Evolutionary conservation across 2,797 vertebrate genomes (phyloP).

Genomic region (Discoglossus pictus): DNA sequence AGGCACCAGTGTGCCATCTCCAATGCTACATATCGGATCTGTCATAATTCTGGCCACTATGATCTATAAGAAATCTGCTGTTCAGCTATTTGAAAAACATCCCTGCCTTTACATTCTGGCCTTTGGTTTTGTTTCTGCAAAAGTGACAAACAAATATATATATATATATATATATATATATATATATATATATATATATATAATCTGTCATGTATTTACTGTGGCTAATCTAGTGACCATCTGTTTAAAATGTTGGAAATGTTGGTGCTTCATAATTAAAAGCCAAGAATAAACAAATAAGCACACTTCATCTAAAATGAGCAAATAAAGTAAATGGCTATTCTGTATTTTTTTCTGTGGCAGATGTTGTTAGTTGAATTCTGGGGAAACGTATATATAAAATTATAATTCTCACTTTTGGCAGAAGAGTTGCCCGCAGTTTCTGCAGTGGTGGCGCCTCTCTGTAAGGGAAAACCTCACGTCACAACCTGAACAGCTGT

Average conservation of each 20-base stretch:
- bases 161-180: too few species aligned
- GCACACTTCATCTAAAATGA: too few species aligned
- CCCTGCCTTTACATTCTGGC: conserved; percentile 96
- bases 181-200: too few species aligned
- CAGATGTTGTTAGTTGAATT: too few species aligned
- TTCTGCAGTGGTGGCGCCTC: conserved; percentile 94
- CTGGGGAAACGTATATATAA: not conserved
- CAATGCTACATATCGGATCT: conserved; percentile 93
- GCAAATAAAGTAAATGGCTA: too few species aligned
- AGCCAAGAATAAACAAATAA: too few species aligned
- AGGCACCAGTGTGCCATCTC: conserved; percentile 95
- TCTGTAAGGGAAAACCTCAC: conserved; percentile 95
- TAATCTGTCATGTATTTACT: too few species aligned
- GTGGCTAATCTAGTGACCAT: too few species aligned
- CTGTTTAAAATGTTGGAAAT: too few species aligned
- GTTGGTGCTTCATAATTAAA: too few species aligned
- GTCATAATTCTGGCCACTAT: conserved; percentile 90
- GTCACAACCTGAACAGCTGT: conserved; percentile 90
- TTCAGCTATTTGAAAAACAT: conserved; percentile 93
- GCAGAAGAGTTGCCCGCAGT: conserved; percentile 98
- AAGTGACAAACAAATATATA: conserved; percentile 98
- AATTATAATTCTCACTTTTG: conserved; percentile 99
- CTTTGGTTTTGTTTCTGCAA: conserved; percentile 95
- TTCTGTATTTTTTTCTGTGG: too few species aligned
- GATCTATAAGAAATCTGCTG: conserved; percentile 97